Evolutionary conservation across 2,113 vertebrate species (phyloP).

Genomic region (Noctilio leporinus): DNA sequence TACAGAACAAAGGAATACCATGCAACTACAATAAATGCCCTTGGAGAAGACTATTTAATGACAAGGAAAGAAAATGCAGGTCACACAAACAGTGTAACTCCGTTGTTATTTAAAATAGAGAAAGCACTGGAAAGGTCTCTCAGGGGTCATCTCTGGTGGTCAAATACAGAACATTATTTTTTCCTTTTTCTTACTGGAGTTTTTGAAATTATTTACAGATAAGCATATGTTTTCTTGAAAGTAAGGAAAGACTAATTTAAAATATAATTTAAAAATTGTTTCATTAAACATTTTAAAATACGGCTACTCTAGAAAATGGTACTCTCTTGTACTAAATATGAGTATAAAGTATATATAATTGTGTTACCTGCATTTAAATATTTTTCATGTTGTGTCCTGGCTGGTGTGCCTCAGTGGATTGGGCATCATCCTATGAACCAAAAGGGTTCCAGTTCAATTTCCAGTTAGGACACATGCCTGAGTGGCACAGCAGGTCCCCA

Average conservation of each 20-base stretch:
- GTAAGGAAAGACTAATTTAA: not conserved
- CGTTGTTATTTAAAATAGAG: not conserved
- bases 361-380: not conserved
- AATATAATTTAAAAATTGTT: not conserved
- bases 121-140: not conserved
- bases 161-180: not conserved
- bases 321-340: not conserved
- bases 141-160: not conserved
- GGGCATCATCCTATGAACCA: too few species aligned
- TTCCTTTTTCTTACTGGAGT: not conserved
- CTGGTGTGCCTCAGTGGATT: too few species aligned
- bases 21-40: not conserved
- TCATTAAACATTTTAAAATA: not conserved
- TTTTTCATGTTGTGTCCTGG: not conserved
- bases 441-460: too few species aligned
- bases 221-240: not conserved
- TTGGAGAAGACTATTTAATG: not conserved
- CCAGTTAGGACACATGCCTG: too few species aligned
- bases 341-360: not conserved
- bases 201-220: not conserved
- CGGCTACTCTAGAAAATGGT: not conserved
- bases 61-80: not conserved
- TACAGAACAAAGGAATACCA: not conserved
- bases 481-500: too few species aligned
- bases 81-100: not conserved